Evolutionary conservation across 2,113 vertebrate species (phyloP).

Genomic region (Probosciger aterrimus): DNA sequence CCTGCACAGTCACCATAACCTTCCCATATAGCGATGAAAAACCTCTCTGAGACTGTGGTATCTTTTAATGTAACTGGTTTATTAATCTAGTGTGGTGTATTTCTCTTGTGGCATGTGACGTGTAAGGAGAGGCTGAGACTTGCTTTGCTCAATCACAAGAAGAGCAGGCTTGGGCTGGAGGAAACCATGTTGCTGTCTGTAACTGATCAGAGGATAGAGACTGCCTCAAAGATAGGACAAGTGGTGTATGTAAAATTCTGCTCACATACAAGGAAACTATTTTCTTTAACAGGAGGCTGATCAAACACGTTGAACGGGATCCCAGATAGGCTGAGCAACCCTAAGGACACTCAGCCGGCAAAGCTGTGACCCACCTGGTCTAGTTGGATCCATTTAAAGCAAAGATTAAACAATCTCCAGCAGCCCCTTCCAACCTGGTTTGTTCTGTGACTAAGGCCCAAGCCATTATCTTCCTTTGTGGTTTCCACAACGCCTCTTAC

Average conservation of each 20-base stretch:
- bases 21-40: neutral
- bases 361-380: neutral
- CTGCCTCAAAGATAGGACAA: neutral
- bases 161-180: rapidly evolving
- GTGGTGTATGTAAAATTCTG: neutral
- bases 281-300: neutral
- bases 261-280: neutral
- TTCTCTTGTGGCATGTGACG: rapidly evolving
- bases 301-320: neutral
- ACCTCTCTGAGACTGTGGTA: neutral
- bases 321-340: neutral
- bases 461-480: neutral
- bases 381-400: neutral
- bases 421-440: neutral
- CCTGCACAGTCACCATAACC: neutral
- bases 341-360: neutral
- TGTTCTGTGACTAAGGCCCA: neutral
- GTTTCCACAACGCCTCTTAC: neutral
- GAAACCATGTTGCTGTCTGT: neutral
- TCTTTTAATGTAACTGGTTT: neutral
- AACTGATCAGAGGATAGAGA: neutral
- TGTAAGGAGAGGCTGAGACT: neutral
- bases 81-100: neutral
- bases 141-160: neutral
- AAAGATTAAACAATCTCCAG: neutral